Evolutionary conservation across 2,888 invertebrate genomes (phyloP), one percentile per base, ranked within the genome.

Genomic region (Cosmopolites sordidus): DNA sequence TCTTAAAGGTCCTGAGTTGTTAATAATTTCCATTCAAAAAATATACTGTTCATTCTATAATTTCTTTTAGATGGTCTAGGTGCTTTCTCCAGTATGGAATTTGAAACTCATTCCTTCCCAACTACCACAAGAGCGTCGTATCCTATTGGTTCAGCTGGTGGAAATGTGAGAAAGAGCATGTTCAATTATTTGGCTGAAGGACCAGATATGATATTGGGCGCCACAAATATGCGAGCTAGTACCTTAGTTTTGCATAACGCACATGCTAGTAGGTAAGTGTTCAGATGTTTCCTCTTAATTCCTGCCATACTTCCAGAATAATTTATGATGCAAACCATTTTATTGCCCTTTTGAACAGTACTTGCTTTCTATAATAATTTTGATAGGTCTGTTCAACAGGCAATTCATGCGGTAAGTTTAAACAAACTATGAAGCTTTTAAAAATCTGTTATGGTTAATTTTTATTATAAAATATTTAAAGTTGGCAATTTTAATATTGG

Each of bases 191-290:
- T 16, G n/a, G 22, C 58, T 5, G 58, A 58, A 53, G 56, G 61
- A 16, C 52, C 58, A 15, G 54, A 54, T 30, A 12, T 50, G 41
- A 22, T 29, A 12, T 29, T 43, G 15, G 50, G 51, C 4, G 15
- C 54, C 0, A 12, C 40, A 2, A 56, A 58, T 30, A 61, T 61
- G 61, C 48, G 55, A 2, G 54, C 55, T 14, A 60, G 61, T 42
- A 54, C 57, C 2, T 18, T 60, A 30, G 43, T 60, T 15, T 54
- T 61, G 41, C 61, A 61, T 14, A 53, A 51, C 38, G 18, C 54
- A 27, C 43, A 49, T 16, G 50, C 51, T 9, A 46, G 39, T 30
- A 43, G 48, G 57, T 58, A 22, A 48, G 57, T 47, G 11, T n/a
- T 6, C n/a, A 8, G 14, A 22, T 8, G 9, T 15, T 14, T 5